Base-by-base conservation (phyloP, 1,140 invertebrate species). In the Yoshiicerus persimilis region DNA sequence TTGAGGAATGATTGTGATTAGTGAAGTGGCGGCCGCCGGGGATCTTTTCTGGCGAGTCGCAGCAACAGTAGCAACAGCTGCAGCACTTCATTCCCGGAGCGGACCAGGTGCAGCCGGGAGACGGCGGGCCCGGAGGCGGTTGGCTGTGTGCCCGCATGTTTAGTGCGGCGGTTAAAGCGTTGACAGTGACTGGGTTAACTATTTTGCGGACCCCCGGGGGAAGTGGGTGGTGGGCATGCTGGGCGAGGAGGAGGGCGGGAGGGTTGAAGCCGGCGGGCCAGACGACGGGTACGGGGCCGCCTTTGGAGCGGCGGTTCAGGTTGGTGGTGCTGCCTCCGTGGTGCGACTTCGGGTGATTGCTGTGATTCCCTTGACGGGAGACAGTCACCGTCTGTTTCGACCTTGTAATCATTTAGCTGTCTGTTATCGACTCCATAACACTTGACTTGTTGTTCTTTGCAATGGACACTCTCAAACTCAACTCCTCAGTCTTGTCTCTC, bases 101-200 rank as follows among this genome's bases (percentile, higher is more conserved):
- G 25, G 87, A 56, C 64, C 56, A 86, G 0, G 27, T 13, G 75
- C 75, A 80, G 11, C 75, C 75, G 0, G 70, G 64, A 47, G 66
- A 56, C 9, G 87, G 70, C 9, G 87, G 85, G 11, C 11, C 30
- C 2, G 41, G 88, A 41, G 88, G 87, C 11, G 86, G 87, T n/a
- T 86, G 87, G 4, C 84, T 64, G 20, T 84, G 83, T 10, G 66
- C 62, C 27, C 39, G 38, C 16, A 36, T 38, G 11, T 66, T 25
- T 16, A 84, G 38, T 13, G 80, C 56, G 4, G 66, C 84, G 11
- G 77, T 89, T n/a, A 90, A 85, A 25, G 86, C 89, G 47, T 90
- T 90, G 30, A 90, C 88, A n/a, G 89, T 90, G 41, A 90, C 88
- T 13, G 89, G 89, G 85, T 90, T 90, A 32, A 90, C 89, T 66